Percentiles rank a stretch among this genome's conserved stretches.
These are phyloP conservation scores for Dicyrtoma fusca DNA, from an alignment of 2,888 invertebrate species.

Conservation along the genomic window DNA sequence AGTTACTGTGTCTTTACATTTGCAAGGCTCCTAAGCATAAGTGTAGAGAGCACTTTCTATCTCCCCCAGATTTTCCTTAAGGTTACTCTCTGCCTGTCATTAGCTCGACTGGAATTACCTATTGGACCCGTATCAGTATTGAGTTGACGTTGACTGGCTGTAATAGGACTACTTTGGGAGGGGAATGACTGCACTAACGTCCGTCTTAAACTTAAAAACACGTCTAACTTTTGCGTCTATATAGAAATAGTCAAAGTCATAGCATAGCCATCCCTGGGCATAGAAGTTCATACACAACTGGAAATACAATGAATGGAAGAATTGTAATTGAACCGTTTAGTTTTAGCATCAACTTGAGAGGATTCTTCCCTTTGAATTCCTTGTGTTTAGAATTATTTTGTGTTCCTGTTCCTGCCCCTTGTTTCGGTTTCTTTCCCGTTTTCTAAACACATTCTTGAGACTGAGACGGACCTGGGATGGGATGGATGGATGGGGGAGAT, in stretches of 20 bases:
- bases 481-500: not conserved
- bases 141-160: not conserved
- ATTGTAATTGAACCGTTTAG: constrained; percentile 19
- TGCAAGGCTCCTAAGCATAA: no score
- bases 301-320: not conserved
- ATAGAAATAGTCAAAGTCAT: not conserved
- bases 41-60: not conserved
- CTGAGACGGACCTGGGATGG: not conserved
- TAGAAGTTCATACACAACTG: not conserved
- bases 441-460: no score
- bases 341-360: no score
- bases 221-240: no score
- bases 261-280: not conserved
- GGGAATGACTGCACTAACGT: not conserved
- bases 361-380: no score
- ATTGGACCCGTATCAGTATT: not conserved
- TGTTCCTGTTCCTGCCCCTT: not conserved
- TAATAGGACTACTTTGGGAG: not conserved
- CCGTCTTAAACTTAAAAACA: no score
- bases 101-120: constrained; percentile 31
- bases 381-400: constrained; percentile 5
- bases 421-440: no score
- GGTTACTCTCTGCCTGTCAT: not conserved
- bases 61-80: not conserved
- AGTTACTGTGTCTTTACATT: no score